phyloP scores from a whole-genome alignment of 2,888 invertebrate genomes.

The Dynastes grantii region DNA sequence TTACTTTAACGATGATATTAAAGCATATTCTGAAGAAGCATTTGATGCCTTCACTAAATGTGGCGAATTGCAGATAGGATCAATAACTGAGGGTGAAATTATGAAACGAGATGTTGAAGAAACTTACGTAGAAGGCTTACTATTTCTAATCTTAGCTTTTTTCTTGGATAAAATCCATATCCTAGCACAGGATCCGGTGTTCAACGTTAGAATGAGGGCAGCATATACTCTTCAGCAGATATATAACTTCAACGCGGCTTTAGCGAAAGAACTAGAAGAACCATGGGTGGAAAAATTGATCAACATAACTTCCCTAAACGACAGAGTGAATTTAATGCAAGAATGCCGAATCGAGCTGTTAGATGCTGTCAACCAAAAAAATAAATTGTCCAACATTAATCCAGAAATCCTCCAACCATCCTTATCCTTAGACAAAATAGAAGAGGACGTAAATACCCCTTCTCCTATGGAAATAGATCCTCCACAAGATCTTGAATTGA shows the following conservation, averaged over 20 bases:
- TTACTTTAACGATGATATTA: slow-evolving; percentile 59
- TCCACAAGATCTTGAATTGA: background rate
- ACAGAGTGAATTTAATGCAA: slow-evolving; percentile 33
- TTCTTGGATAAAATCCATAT: slow-evolving; percentile 61
- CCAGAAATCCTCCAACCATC: background rate
- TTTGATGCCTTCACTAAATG: slow-evolving; percentile 60
- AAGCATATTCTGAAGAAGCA: slow-evolving; percentile 65
- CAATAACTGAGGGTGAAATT: slow-evolving; percentile 51
- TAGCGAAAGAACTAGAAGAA: slow-evolving; percentile 60
- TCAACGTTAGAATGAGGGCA: slow-evolving; percentile 63
- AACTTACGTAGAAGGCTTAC: slow-evolving; percentile 63
- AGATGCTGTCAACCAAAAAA: slow-evolving; percentile 36
- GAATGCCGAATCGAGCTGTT: slow-evolving; percentile 40
- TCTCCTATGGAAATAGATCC: slow-evolving; percentile 29
- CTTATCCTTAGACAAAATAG: background rate
- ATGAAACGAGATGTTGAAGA: slow-evolving; percentile 54
- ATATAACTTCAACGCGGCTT: slow-evolving; percentile 56
- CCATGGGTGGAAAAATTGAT: slow-evolving; percentile 58
- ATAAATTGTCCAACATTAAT: slow-evolving; percentile 20
- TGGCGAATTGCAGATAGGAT: slow-evolving; percentile 48
- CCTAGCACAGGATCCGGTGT: slow-evolving; percentile 62
- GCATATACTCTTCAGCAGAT: slow-evolving; percentile 61
- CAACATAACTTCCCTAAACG: slow-evolving; percentile 18
- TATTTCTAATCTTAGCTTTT: slow-evolving; percentile 60
- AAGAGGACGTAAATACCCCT: background rate